Conservation (phyloP, 2,888 invertebrate genomes). For the Apamea anceps region DNA sequence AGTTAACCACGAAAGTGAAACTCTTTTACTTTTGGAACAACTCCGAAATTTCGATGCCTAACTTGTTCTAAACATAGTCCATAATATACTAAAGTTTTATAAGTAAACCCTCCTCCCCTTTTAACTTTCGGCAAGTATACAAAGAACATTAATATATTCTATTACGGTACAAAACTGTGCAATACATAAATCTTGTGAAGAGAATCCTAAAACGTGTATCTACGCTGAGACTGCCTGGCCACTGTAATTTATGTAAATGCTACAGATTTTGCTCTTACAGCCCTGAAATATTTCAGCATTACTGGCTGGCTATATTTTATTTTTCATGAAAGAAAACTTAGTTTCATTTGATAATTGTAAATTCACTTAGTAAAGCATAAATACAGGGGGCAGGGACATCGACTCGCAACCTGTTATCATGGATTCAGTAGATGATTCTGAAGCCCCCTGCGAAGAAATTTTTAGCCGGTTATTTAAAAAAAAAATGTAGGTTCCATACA, state of each 20-base stretch:
- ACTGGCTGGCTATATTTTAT: not conserved
- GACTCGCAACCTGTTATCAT: no score
- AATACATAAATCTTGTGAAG: conserved; percentile 39
- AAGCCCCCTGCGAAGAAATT: no score
- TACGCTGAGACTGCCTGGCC: conserved; percentile 2
- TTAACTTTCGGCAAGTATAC: not conserved
- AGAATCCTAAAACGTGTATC: conserved; percentile 18
- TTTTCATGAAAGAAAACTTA: not conserved
- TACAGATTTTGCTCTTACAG: conserved; percentile 18
- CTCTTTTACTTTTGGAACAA: not conserved
- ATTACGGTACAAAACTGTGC: conserved; percentile 20
- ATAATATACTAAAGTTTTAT: not conserved
- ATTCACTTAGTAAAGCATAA: not conserved
- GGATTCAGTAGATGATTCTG: no score
- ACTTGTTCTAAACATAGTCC: not conserved
- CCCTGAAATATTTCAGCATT: conserved; percentile 5
- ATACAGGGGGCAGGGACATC: no score
- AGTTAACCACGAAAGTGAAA: not conserved
- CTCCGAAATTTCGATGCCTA: not conserved
- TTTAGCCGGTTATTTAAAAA: no score
- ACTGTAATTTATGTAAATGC: conserved; percentile 38
- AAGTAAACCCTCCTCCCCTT: not conserved
- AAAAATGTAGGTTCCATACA: no score
- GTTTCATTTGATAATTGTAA: not conserved
- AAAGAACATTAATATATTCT: conserved; percentile 15